Base-by-base conservation (phyloP, 2,113 vertebrate genomes). In the Numida meleagris region DNA sequence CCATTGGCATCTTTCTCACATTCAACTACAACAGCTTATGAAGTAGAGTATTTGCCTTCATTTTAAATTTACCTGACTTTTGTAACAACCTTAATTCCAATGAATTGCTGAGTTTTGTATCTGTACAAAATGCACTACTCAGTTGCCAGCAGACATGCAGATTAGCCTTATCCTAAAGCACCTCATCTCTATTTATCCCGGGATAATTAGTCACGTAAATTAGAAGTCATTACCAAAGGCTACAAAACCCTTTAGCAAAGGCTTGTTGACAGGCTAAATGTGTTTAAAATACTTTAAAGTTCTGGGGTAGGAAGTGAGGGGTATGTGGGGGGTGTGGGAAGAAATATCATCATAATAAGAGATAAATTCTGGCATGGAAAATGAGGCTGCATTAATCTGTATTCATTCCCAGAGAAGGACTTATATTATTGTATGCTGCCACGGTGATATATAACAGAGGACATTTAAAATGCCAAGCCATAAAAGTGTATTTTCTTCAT, bases 311-410 rank as follows among this genome's bases (percentile, higher is more conserved):
- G 50, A 84, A 79, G 25, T 85, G 25, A 43, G 50, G 61, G 57
- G 38, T 42, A n/a, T 42, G 4, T 25, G 3, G n/a, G 78, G 25
- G 59, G 12, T 11, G 4, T 12, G 38, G n/a, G 18, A 18, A 87
- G 94, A 97, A 97, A 97, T 97, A 96, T 86, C 90, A 93, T 96
- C 96, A 97, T 95, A 97, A 97, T 97, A 97, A 96, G 97, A 97
- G 98, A 98, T 98, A 97, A 98, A 98, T 98, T 98, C 96, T 97
- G 92, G 89, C 95, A 97, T 94, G 97, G 98, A 97, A 98, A 98
- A 98, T 94, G 96, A 98, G 97, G 98, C 96, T 98, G 97, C 81
- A 96, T 98, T 98, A 98, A 98, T 98, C 98, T 98, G 97, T 96
- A 98, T 98, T 98, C 98, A 79, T 88, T 92, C 92, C 90, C 76